Evolutionary conservation across 2,113 vertebrate species (phyloP), one percentile per base, ranked within the genome.

Genomic region (Gila orcuttii): DNA sequence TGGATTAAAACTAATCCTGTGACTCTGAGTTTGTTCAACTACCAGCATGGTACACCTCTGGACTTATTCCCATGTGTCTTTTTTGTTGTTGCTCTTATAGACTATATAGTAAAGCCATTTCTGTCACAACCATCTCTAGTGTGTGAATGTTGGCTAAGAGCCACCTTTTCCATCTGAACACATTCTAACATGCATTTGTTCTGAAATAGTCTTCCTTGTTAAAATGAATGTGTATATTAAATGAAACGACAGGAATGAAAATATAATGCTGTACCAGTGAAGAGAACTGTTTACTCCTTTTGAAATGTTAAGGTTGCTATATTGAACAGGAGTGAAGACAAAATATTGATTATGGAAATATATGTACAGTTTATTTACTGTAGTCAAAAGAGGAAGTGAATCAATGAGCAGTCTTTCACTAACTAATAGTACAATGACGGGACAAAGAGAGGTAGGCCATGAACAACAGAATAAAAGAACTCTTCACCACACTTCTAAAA

Each of bases 311-410:
- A 57, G 55, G 25, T n/a, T 21, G 6, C 59, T 60, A 4, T 21
- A 57, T 11, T 59, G 75, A 77, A 77, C 23, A 85, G 25, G 60
- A 83, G 39, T 31, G 25, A 66, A 69, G 9, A 45, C 36, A 79
- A 42, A 55, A 36, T 13, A 78, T 36, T 71, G n/a, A 57, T 75
- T 89, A 82, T 79, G 85, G 79, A 89, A 90, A 90, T 45, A 85
- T 90, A 88, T 89, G 79, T 88, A 90, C 85, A 90, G 52, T 89
- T 90, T 87, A 89, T 89, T 89, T 86, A 73, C 78, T 57, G 60
- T 68, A 80, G 21, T 71, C 47, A 86, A 31, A 85, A 79, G 47
- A 62, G 69, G 59, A 84, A n/a, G 47, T 57, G 45, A 86, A 81
- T 42, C 25, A 84, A 59, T 76, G 33, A 76, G 66, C 55, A 74